Percentiles rank a stretch among this genome's conserved stretches.
Evolutionary conservation across 2,888 invertebrate species (phyloP).

Genomic region (Ormyrus thymus): DNA sequence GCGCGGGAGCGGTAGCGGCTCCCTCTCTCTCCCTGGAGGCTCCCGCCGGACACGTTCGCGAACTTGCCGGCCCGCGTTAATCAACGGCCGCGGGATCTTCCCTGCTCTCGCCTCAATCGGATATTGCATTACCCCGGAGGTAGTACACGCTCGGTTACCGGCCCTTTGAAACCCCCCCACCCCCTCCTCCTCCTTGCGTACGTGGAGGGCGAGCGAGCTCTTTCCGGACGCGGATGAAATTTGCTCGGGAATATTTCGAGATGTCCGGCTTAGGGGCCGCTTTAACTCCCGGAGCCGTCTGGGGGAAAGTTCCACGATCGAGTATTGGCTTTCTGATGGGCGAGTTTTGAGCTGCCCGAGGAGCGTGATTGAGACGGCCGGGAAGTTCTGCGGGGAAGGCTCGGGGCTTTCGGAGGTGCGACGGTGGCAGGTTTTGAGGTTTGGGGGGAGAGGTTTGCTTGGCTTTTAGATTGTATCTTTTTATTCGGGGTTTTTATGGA

Average conservation of each 20-base stretch:
- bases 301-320: neutral
- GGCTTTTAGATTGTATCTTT: too few species aligned
- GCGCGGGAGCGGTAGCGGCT: too few species aligned
- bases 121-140: constrained; percentile 34
- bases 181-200: too few species aligned
- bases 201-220: too few species aligned
- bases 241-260: constrained; percentile 13
- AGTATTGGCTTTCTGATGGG: constrained; percentile 18
- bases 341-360: constrained; percentile 9
- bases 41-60: neutral
- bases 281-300: constrained; percentile 10
- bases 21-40: neutral
- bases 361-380: neutral
- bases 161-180: too few species aligned
- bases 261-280: neutral
- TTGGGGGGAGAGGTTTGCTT: too few species aligned
- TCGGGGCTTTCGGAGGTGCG: too few species aligned
- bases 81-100: constrained; percentile 20
- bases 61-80: constrained; percentile 7
- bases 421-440: too few species aligned
- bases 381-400: neutral
- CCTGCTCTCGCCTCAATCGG: neutral
- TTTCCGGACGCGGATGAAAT: neutral
- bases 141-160: too few species aligned
- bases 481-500: too few species aligned